Conservation (phyloP, 2,888 invertebrate genomes). For the Rotaria macrura region DNA sequence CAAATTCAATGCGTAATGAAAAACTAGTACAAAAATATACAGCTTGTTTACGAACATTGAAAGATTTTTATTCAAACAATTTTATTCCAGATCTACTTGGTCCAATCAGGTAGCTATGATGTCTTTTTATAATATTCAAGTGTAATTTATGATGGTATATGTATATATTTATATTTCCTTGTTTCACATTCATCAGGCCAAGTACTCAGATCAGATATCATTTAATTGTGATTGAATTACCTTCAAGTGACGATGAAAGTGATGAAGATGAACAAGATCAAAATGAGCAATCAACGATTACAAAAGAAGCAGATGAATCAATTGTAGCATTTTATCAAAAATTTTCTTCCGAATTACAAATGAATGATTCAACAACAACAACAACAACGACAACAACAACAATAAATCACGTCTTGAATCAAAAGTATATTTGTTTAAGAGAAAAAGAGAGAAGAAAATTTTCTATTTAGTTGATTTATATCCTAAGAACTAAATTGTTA, state of each 20-base stretch:
- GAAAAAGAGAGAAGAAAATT: too few species aligned
- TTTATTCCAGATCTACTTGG: not conserved
- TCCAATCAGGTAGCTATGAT: not conserved
- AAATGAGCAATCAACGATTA: not conserved
- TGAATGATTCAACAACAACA: not conserved
- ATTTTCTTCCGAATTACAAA: not conserved
- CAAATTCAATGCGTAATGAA: constrained; percentile 6
- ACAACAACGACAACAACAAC: not conserved
- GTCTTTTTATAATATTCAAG: too few species aligned
- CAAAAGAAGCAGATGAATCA: not conserved
- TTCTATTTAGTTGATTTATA: too few species aligned
- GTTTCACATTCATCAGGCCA: not conserved
- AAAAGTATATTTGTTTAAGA: not conserved
- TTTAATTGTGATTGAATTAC: not conserved
- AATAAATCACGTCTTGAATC: not conserved
- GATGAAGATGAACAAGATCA: not conserved
- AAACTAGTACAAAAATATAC: not conserved
- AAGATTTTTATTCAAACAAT: not conserved
- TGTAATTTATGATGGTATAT: not conserved
- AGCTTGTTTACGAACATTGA: not conserved
- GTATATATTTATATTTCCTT: not conserved
- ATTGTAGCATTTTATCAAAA: not conserved
- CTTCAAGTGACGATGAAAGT: not conserved
- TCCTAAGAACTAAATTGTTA: too few species aligned
- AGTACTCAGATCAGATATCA: constrained; percentile 3